phyloP scores from a whole-genome alignment of 2,797 vertebrate genomes.

The Liasis olivaceus region DNA sequence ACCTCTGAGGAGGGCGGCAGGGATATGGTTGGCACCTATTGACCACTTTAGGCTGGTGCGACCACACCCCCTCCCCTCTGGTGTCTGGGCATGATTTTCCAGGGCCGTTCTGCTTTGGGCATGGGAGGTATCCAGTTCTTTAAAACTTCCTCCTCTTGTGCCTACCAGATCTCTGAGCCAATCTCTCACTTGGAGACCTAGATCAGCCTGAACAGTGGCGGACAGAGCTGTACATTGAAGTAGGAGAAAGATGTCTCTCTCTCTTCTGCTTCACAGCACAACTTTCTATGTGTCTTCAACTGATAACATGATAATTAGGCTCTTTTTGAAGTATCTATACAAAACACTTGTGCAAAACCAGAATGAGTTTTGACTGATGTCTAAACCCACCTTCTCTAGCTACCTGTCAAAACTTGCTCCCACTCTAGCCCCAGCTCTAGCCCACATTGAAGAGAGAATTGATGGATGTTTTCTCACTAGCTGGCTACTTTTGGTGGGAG shows the following conservation, averaged over 20 bases:
- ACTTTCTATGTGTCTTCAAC: neutral
- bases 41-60: neutral
- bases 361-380: neutral
- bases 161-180: neutral
- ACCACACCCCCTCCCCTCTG: neutral
- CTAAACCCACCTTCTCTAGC: neutral
- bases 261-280: neutral
- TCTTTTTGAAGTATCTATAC: neutral
- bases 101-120: neutral
- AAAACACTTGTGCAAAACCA: neutral
- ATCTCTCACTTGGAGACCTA: neutral
- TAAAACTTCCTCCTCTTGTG: neutral
- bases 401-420: neutral
- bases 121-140: neutral
- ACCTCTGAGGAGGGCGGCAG: neutral
- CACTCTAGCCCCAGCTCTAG: neutral
- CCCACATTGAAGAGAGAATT: neutral
- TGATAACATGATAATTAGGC: neutral
- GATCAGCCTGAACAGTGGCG: neutral
- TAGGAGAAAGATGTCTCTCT: neutral
- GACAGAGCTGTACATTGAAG: too few relatives aligned
- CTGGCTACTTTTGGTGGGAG: neutral
- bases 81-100: neutral
- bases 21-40: neutral
- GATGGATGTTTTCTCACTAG: neutral